Evolutionary conservation across 2,797 vertebrate species (phyloP), one percentile per base, ranked within the genome.

Genomic region (Pteropus rufus): DNA sequence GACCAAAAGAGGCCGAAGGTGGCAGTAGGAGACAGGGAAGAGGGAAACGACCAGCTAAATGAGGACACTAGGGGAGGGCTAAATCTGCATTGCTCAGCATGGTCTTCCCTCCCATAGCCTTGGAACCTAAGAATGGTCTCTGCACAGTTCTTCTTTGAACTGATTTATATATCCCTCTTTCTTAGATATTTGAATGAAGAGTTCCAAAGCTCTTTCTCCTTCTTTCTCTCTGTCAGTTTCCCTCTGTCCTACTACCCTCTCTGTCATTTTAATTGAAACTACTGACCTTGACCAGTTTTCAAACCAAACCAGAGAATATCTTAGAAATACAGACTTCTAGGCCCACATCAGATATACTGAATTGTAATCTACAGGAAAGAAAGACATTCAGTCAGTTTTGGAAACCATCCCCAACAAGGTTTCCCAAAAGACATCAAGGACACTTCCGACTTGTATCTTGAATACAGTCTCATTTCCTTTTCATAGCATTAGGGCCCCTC

Each of bases 181-280:
- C 65, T 46, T 34, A 84, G 41, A 60, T 46, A 81, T 31, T 29
- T 86, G 56, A 72, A 91, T 31, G 67, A 69, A 69, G 6, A 16
- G 3, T 24, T 67, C 8, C 79, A 75, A 60, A 80, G 44, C 65
- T 70, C 64, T 15, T 34, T 41, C 8, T 84, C 26, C 31, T 4
- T 36, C 49, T 81, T 80, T 39, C 58, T 87, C 24, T 41, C 29
- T 29, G n/a, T 41, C 44, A 16, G 19, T 65, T 52, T 91, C 58
- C 77, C 26, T 91, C 65, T 39, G 7, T 88, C 44, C 26, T 41
- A n/a, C 16, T 26, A 41, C 21, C 5, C 7, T 14, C 39, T 52
- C 19, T 64, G 64, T 60, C 39, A 39, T 82, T 70, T 76, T 91
- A 81, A 83, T 83, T 34, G 58, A 92, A 89, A 69, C 21, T 56